Evolutionary conservation across 2,888 invertebrate species (phyloP).

Genomic region (Heliconius ethilla): DNA sequence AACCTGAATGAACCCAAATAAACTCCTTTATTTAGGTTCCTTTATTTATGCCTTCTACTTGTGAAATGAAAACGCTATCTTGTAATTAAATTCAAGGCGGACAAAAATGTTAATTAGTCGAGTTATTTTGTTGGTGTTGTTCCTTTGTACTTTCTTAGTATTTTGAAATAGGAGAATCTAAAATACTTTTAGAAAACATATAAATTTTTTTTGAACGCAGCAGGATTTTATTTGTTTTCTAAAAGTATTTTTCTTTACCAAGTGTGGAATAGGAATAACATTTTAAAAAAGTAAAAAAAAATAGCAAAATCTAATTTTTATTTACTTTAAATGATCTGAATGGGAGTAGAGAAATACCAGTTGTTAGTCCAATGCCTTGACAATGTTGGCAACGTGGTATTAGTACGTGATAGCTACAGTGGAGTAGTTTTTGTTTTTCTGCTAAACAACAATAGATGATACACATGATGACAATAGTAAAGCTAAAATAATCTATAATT

Average conservation of each 20-base stretch:
- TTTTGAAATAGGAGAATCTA: background rate
- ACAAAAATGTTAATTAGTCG: constrained; percentile 36
- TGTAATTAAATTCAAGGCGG: constrained; percentile 36
- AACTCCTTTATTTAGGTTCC: background rate
- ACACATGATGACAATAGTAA: too few relatives aligned
- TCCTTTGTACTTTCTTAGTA: background rate
- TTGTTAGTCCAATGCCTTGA: too few relatives aligned
- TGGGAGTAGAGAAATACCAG: background rate
- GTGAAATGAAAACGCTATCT: background rate
- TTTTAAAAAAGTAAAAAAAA: too few relatives aligned
- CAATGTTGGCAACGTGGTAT: too few relatives aligned
- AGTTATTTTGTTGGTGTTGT: constrained; percentile 27
- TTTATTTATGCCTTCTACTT: background rate
- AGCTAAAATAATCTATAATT: too few relatives aligned
- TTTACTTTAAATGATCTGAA: background rate
- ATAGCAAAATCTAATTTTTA: background rate
- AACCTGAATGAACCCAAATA: background rate
- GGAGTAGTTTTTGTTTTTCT: too few relatives aligned
- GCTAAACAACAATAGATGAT: too few relatives aligned
- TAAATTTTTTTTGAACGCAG: too few relatives aligned
- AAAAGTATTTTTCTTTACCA: too few relatives aligned
- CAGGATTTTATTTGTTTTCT: too few relatives aligned
- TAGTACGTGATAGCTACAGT: too few relatives aligned
- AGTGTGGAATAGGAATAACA: too few relatives aligned
- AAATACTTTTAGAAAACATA: background rate